A percentile compares a stretch with the other conserved stretches of the same genome.
phyloP scores from a whole-genome alignment of 2,888 invertebrate genomes.

The Rhingia campestris region DNA sequence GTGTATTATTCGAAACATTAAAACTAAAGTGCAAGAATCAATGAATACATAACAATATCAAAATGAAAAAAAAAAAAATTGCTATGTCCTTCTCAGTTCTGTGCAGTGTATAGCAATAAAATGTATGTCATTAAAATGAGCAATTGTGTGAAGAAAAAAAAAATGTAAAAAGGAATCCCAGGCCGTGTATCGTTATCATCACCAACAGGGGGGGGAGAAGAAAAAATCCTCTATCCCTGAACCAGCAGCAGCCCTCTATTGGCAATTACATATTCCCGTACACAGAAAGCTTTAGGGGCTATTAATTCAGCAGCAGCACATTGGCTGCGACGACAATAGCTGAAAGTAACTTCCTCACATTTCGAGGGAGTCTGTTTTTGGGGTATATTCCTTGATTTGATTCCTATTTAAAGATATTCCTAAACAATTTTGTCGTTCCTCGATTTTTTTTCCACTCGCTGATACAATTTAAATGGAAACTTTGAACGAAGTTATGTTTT shows the following conservation, averaged over 20 bases:
- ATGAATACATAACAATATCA: conserved; percentile 5
- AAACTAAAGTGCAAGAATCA: conserved; percentile 15
- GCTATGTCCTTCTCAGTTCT: conserved; percentile 17
- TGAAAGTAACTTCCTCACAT: conserved; percentile 24
- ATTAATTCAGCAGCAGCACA: conserved; percentile 68
- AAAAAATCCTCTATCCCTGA: conserved; percentile 66
- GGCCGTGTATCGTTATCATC: conserved; percentile 38
- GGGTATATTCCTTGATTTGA: not conserved
- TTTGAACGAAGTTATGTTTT: conserved; percentile 19
- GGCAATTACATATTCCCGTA: conserved; percentile 69
- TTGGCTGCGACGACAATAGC: conserved; percentile 34
- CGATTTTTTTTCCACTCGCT: not conserved
- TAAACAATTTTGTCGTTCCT: not conserved
- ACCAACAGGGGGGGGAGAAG: conserved; percentile 27
- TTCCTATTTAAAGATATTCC: conserved; percentile 21
- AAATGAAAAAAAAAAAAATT: conserved; percentile 15
- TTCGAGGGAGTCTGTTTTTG: conserved; percentile 15
- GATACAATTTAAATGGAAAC: not conserved
- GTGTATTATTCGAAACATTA: not conserved
- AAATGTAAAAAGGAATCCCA: conserved; percentile 24
- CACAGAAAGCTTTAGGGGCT: conserved; percentile 68
- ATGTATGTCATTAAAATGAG: conserved; percentile 20
- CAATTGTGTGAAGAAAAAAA: conserved; percentile 43
- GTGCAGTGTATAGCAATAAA: conserved; percentile 26
- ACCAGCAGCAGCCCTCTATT: conserved; percentile 64